Conservation (phyloP, 2,888 invertebrate species). For the Dichetophora obliterata region DNA sequence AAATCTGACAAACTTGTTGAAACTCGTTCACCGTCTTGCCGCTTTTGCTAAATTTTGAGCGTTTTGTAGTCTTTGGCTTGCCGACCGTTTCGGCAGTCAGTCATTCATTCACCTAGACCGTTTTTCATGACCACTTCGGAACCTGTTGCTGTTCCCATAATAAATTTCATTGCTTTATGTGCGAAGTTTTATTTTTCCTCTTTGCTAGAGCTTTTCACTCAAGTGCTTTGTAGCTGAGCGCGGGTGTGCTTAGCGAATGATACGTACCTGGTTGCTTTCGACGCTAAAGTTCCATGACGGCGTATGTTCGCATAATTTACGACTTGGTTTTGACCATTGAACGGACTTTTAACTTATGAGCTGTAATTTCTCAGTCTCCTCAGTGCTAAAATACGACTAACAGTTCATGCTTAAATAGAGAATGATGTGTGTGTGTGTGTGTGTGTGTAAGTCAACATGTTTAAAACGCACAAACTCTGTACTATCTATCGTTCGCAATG, state of each 20-base stretch:
- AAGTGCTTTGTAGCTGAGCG: not conserved
- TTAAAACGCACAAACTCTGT: not conserved
- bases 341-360: conserved; percentile 44
- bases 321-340: conserved; percentile 43
- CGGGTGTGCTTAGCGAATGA: conserved; percentile 18
- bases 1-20: not conserved
- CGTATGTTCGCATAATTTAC: conserved; percentile 41
- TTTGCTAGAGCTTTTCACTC: not conserved
- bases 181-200: not conserved
- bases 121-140: conserved; percentile 15
- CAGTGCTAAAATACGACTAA: not conserved
- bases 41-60: not conserved
- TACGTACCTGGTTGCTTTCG: not conserved
- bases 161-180: conserved; percentile 50
- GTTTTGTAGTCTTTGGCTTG: conserved; percentile 1
- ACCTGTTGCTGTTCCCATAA: conserved; percentile 52
- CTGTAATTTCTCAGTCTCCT: conserved; percentile 38
- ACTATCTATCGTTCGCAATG: not conserved
- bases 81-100: not conserved
- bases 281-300: conserved; percentile 25
- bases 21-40: not conserved
- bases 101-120: not conserved
- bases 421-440: not conserved
- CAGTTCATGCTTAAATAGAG: not conserved
- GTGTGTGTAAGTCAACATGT: not conserved